Conservation (phyloP, 2,888 invertebrate species). For the Mayetiola destructor region DNA sequence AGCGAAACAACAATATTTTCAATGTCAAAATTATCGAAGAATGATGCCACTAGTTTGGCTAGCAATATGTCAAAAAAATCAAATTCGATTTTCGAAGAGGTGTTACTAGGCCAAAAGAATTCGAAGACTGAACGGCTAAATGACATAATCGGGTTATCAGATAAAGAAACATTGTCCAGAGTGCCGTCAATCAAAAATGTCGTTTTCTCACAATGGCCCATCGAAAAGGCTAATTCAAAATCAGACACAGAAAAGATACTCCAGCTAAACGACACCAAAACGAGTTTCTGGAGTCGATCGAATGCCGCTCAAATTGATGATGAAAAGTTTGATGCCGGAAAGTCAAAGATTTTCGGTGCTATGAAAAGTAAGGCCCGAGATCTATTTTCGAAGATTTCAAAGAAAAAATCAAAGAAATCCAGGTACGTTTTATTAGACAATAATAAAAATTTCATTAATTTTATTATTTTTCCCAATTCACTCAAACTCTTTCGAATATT, state of each 20-base stretch:
- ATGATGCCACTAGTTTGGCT: background rate
- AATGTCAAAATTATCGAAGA: background rate
- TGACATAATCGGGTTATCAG: background rate
- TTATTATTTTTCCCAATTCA: too few relatives aligned
- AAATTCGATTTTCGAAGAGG: slow-evolving; percentile 5
- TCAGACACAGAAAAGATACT: background rate
- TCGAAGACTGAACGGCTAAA: background rate
- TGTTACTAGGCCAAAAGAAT: background rate
- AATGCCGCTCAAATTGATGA: background rate
- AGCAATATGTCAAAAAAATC: background rate
- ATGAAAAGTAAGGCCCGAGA: slow-evolving; percentile 6
- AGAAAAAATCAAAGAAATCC: slow-evolving; percentile 7
- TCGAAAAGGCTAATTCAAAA: background rate
- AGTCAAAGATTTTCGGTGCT: background rate
- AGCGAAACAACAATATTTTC: background rate
- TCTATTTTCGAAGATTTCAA: slow-evolving; percentile 3
- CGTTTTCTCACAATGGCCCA: slow-evolving; percentile 5
- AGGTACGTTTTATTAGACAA: too few relatives aligned
- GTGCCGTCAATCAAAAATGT: slow-evolving; percentile 4
- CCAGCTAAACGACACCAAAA: background rate
- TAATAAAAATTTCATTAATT: too few relatives aligned
- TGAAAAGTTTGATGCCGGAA: background rate
- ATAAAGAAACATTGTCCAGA: background rate
- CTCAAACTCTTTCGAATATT: too few relatives aligned
- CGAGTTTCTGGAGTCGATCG: slow-evolving; percentile 5